phyloP scores from a whole-genome alignment of 2,113 vertebrate species.

The Ondatra zibethicus region DNA sequence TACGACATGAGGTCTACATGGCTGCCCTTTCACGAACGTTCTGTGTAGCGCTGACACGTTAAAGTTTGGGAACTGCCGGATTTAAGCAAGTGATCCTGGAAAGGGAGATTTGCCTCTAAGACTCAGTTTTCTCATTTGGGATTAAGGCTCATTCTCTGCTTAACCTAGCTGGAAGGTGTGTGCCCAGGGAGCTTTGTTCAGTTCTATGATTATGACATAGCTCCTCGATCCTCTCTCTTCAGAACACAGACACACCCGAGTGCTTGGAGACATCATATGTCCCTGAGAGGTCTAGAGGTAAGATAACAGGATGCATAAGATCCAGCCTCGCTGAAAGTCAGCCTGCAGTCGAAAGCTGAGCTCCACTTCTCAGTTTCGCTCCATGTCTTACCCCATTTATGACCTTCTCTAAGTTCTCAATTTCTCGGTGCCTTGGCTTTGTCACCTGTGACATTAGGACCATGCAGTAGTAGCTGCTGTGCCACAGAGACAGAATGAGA shows the following conservation, averaged over 20 bases:
- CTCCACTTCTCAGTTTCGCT: background rate
- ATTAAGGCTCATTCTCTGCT: background rate
- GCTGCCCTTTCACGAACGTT: background rate
- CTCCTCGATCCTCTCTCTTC: background rate
- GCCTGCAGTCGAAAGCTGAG: background rate
- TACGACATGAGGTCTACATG: background rate
- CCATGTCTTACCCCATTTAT: background rate
- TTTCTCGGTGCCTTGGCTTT: background rate
- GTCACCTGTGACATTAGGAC: slow-evolving; percentile 9
- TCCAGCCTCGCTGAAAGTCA: background rate
- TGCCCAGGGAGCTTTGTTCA: background rate
- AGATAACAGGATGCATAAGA: background rate
- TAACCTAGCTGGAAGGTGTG: background rate
- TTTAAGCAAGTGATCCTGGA: background rate
- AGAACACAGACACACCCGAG: background rate
- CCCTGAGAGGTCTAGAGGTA: background rate
- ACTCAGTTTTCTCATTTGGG: background rate
- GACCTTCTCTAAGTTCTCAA: background rate
- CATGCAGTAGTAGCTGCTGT: background rate
- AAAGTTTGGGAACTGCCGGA: background rate
- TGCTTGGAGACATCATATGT: background rate
- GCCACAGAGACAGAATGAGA: background rate
- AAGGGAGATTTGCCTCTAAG: background rate
- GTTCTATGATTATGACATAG: background rate
- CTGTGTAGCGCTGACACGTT: background rate